Evolutionary conservation across 2,888 invertebrate genomes (phyloP), one percentile per base, ranked within the genome.

Genomic region (Xanthostigma xanthostigma): DNA sequence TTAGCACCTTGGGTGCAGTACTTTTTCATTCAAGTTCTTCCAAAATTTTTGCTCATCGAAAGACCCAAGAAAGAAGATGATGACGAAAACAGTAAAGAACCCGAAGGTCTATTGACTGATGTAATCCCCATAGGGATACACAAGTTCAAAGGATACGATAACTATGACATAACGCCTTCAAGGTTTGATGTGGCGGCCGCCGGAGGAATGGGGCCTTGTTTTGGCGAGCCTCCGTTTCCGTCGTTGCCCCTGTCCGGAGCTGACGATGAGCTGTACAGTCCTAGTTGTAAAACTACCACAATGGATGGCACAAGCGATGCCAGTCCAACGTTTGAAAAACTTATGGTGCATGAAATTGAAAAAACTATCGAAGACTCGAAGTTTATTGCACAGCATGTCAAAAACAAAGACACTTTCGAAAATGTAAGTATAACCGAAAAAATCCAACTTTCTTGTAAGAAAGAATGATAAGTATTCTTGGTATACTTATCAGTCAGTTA

Each of bases 301-400:
- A 61, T 76, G 58, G 76, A 77, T 57, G 76, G 75, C 53, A 70
- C 73, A 55, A 73, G 70, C 57, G 80, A 79, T 60, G 71, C 74
- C 48, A 86, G 85, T 68, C 86, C 88, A 54, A 84, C 85, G 59
- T 83, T 86, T 66, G 88, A 89, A 60, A 84, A 85, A 67, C 80
- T 84, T 53, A 81, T 78, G 58, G 76, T 86, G 56, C 78, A 84
- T 65, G 88, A 88, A 70, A 84, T 90, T 78, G 91, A 92, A 69
- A 89, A 89, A 69, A 89, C 92, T 61, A 83, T 91, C 68, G 88
- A 89, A 65, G 90, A 91, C 59, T 89, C 92, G 56, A 81, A 87
- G 62, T 93, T 93, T 70, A 91, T 93, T 72, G 92, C 92, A 64
- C 93, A 93, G 71, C 93, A 93, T 68, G 89, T 91, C 67, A 86